These are phyloP conservation scores for Rhea americana DNA, from an alignment of 2,113 vertebrate species.

Conservation along the genomic window DNA sequence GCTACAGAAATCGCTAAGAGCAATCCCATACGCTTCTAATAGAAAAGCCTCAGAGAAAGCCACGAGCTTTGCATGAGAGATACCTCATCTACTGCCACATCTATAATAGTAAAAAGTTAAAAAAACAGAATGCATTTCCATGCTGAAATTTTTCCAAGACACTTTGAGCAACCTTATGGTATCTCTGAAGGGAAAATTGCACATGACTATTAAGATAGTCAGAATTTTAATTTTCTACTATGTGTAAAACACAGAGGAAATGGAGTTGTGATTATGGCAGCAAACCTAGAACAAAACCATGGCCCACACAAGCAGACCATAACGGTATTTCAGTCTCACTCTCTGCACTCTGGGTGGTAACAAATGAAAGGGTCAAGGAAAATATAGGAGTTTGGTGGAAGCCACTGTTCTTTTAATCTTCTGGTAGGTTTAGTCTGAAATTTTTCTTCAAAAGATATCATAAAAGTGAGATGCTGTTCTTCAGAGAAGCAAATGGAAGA, in stretches of 20 bases:
- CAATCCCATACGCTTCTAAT: neutral
- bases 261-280: neutral
- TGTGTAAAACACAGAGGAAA: neutral
- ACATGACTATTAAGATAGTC: neutral
- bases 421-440: neutral
- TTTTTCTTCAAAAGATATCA: neutral
- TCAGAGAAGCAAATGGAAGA: neutral
- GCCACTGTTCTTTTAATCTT: neutral
- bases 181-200: neutral
- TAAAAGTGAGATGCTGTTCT: neutral
- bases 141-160: conserved; percentile 2
- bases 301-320: neutral
- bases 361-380: neutral
- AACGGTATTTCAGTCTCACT: neutral
- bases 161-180: accelerated
- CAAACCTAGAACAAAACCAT: neutral
- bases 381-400: neutral
- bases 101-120: neutral
- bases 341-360: neutral
- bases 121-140: neutral
- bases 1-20: neutral
- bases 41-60: neutral
- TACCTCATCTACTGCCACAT: neutral
- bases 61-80: neutral
- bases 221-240: conserved; percentile 11